Percentiles rank a stretch among this genome's conserved stretches.
These are phyloP conservation scores for Rhagium mordax DNA, from an alignment of 2,888 invertebrate genomes.

Conservation along the genomic window DNA sequence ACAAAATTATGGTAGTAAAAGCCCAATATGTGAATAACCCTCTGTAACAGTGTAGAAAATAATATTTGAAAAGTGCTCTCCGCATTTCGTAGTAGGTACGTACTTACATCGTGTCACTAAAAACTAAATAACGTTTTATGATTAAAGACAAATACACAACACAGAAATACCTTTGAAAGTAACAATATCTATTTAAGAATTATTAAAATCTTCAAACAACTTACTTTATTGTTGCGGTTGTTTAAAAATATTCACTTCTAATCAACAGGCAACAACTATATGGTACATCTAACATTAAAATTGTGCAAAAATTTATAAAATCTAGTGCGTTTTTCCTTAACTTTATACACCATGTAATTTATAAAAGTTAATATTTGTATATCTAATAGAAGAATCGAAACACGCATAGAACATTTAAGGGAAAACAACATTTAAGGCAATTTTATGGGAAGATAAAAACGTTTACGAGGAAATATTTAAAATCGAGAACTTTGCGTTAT, in stretches of 20 bases:
- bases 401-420: conserved; percentile 11
- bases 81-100: no score
- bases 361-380: conserved; percentile 14
- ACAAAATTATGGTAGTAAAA: no score
- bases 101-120: neutral
- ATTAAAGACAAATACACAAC: neutral
- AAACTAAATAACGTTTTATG: neutral
- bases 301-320: conserved; percentile 42
- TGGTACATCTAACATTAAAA: conserved; percentile 30
- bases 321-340: conserved; percentile 36
- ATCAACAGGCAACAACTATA: neutral
- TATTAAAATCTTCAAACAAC: neutral
- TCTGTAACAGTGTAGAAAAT: no score
- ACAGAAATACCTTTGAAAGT: neutral
- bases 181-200: neutral
- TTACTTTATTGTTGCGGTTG: neutral
- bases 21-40: no score
- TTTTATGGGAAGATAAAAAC: conserved; percentile 18
- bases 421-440: conserved; percentile 30
- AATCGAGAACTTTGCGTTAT: no score
- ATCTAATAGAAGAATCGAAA: neutral
- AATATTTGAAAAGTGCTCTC: no score
- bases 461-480: conserved; percentile 6
- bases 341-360: conserved; percentile 10
- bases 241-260: conserved; percentile 4